phyloP scores from a whole-genome alignment of 2,113 vertebrate species.

The Eulemur macaco region DNA sequence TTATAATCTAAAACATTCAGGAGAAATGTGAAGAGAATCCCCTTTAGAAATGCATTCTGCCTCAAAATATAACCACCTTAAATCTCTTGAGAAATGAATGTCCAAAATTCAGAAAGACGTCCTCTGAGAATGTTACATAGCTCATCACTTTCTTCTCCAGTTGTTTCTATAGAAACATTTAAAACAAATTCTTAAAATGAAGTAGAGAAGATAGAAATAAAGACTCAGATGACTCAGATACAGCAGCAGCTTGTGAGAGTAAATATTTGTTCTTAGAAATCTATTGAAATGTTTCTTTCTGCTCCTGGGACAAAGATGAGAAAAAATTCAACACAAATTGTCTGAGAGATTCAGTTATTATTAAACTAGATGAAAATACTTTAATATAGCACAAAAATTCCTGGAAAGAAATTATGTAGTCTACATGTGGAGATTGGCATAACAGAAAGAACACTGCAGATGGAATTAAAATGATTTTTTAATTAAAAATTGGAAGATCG shows the following conservation, averaged over 20 bases:
- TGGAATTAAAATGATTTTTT: background rate
- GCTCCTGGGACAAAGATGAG: conserved; percentile 8
- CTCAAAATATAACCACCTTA: background rate
- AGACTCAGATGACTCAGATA: conserved; percentile 23
- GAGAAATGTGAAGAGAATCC: background rate
- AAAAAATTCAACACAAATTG: conserved; percentile 6
- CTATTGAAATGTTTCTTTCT: conserved; percentile 42
- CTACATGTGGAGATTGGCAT: background rate
- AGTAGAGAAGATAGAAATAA: conserved; percentile 50
- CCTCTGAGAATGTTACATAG: background rate
- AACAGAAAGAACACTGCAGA: background rate
- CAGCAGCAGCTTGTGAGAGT: background rate
- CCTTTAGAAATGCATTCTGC: background rate
- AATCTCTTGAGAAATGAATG: conserved; percentile 46
- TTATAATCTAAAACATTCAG: background rate
- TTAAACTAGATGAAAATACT: conserved; percentile 20
- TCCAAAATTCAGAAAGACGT: conserved; percentile 53
- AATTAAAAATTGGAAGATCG: background rate
- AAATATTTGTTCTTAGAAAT: conserved; percentile 57
- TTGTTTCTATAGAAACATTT: conserved; percentile 61
- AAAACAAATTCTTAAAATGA: conserved; percentile 65
- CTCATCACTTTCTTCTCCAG: conserved; percentile 39
- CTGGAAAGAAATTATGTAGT: background rate
- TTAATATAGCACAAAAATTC: background rate
- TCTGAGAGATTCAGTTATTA: conserved; percentile 3